phyloP scores from a whole-genome alignment of 2,797 vertebrate species.

The Pelobates cultripes region DNA sequence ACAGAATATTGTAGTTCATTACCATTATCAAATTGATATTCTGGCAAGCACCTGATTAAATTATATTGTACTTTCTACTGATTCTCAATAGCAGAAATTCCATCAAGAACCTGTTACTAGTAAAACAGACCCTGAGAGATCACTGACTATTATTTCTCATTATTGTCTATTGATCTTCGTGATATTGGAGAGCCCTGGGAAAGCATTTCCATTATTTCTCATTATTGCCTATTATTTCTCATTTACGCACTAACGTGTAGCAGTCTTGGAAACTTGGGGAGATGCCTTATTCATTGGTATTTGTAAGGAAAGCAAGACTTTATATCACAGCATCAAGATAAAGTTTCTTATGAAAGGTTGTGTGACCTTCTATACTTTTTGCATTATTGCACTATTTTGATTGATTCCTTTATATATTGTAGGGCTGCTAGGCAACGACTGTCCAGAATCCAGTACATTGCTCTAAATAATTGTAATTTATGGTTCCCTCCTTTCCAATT shows the following conservation, averaged over 20 bases:
- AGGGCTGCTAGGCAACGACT: no score
- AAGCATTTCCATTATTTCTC: conserved; percentile 33
- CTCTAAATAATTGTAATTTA: no score
- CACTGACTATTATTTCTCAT: conserved; percentile 50
- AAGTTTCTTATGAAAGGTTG: not conserved
- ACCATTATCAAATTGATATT: not conserved
- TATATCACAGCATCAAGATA: not conserved
- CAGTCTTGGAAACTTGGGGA: conserved; percentile 17
- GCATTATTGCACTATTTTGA: no score
- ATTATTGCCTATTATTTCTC: conserved; percentile 54
- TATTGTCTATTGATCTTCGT: conserved; percentile 54
- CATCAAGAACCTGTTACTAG: conserved; percentile 43
- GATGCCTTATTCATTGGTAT: not conserved
- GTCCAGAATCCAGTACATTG: no score
- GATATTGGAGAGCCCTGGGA: conserved; percentile 50
- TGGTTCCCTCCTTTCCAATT: no score
- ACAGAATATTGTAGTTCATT: not conserved
- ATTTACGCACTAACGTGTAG: conserved; percentile 40
- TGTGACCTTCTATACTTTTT: not conserved
- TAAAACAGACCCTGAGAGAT: conserved; percentile 50
- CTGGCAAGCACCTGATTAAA: conserved; percentile 9
- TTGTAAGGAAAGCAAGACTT: not conserved
- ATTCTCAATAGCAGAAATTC: conserved; percentile 33
- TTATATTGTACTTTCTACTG: conserved; percentile 26
- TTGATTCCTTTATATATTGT: no score